A percentile compares a stretch with the other conserved stretches of the same genome.
Evolutionary conservation across 2,113 vertebrate genomes (phyloP).

Genomic region (Corythornis vintsioides): DNA sequence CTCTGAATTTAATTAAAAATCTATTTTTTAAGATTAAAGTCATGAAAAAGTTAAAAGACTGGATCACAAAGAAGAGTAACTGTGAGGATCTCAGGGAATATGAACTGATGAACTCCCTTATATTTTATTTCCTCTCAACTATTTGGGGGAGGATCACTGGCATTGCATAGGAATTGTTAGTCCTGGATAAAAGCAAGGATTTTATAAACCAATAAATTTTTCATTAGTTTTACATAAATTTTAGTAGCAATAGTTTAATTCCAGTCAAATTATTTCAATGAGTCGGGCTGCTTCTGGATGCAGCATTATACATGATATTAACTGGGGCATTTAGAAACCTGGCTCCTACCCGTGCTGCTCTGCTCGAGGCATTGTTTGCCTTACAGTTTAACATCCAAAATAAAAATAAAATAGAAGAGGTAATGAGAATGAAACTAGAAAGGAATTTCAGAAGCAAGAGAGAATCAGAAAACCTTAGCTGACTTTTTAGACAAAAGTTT

Average conservation of each 20-base stretch:
- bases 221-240: constrained; percentile 78
- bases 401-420: constrained; percentile 35
- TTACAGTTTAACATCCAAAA: constrained; percentile 23
- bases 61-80: constrained; percentile 77
- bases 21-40: constrained; percentile 81
- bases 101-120: constrained; percentile 76
- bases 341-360: not conserved
- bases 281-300: constrained; percentile 27
- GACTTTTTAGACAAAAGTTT: not conserved
- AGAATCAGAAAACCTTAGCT: not conserved
- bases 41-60: constrained; percentile 81
- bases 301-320: constrained; percentile 50
- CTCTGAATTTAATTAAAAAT: constrained; percentile 81
- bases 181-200: constrained; percentile 75
- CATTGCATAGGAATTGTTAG: constrained; percentile 77
- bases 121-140: constrained; percentile 79
- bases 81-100: constrained; percentile 76
- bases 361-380: constrained; percentile 36
- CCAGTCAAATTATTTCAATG: constrained; percentile 74
- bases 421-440: constrained; percentile 3
- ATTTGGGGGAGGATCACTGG: constrained; percentile 74
- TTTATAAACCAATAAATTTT: constrained; percentile 82
- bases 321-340: constrained; percentile 53
- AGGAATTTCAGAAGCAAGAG: constrained; percentile 2
- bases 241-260: constrained; percentile 78